A percentile compares a stretch with the other conserved stretches of the same genome.
These are phyloP conservation scores for Rhopilema esculentum DNA, from an alignment of 30 jellyfish, hydroid and myxozoan species.

Conservation along the genomic window DNA sequence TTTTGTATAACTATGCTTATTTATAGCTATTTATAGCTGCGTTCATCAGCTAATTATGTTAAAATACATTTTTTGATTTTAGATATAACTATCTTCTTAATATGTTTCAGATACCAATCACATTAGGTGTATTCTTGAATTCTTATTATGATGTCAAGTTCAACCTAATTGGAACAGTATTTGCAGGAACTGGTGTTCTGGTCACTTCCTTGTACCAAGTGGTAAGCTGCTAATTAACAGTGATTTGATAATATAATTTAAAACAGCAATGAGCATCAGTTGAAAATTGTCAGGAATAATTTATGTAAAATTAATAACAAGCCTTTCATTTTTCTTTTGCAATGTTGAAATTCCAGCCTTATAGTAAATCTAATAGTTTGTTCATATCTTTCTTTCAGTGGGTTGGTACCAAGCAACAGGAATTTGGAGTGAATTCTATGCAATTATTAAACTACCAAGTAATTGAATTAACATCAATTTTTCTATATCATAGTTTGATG, in stretches of 20 bases:
- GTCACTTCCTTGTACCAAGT: constrained; percentile 97
- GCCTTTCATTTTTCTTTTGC: too few relatives aligned
- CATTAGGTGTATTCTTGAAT: constrained; percentile 92
- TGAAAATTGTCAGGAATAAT: not conserved
- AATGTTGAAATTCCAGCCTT: not conserved
- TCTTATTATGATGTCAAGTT: constrained; percentile 92
- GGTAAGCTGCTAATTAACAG: constrained; percentile 43
- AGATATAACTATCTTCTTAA: not conserved
- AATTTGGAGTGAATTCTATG: constrained; percentile 88
- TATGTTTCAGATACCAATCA: constrained; percentile 91
- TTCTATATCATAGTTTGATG: too few relatives aligned
- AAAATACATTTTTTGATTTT: not conserved
- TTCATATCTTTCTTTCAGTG: constrained; percentile 63
- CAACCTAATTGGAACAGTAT: constrained; percentile 77
- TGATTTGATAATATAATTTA: not conserved
- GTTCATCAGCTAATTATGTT: too few relatives aligned
- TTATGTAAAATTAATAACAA: too few relatives aligned
- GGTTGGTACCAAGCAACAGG: constrained; percentile 96
- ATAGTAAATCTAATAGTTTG: not conserved
- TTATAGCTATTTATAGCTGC: too few relatives aligned
- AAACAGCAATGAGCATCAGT: not conserved
- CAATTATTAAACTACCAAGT: constrained; percentile 96
- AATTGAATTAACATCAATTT: not conserved
- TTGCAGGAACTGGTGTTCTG: constrained; percentile 92
- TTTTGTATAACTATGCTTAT: too few relatives aligned